phyloP scores from a whole-genome alignment of 2,888 invertebrate genomes.

The Apoda limacodes region DNA sequence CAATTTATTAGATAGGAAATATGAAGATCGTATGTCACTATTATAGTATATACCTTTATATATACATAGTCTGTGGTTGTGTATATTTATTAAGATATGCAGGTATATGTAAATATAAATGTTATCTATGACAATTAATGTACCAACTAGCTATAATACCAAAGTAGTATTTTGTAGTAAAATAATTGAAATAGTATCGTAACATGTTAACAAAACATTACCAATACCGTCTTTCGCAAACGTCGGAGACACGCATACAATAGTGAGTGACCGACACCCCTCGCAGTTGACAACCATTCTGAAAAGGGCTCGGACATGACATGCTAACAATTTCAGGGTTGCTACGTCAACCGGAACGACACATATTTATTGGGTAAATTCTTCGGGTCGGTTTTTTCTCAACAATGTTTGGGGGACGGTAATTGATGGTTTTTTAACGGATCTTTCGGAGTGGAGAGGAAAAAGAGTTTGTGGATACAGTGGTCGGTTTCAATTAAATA shows the following conservation, averaged over 20 bases:
- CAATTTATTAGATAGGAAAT: no score
- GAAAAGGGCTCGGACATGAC: conserved; percentile 62
- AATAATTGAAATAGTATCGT: no score
- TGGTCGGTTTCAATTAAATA: conserved; percentile 4
- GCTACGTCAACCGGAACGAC: conserved; percentile 26
- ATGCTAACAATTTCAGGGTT: conserved; percentile 43
- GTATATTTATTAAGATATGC: no score
- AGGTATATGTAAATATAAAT: no score
- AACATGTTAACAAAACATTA: no score
- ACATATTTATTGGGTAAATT: conserved; percentile 45
- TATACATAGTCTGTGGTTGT: no score
- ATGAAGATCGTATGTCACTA: no score
- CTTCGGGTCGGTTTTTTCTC: conserved; percentile 23
- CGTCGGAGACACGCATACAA: conserved; percentile 31
- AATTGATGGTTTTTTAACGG: conserved; percentile 38
- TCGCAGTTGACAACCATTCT: conserved; percentile 45
- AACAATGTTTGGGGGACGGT: conserved; percentile 16
- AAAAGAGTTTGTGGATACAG: conserved; percentile 9
- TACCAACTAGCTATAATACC: no score
- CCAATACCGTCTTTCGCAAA: background rate
- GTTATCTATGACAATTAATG: no score
- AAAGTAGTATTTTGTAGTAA: no score
- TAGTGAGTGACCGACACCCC: conserved; percentile 48
- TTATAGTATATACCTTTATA: no score
- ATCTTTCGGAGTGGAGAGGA: conserved; percentile 2